Evolutionary conservation across 2,797 vertebrate genomes (phyloP).

Genomic region (Takifugu rubripes): DNA sequence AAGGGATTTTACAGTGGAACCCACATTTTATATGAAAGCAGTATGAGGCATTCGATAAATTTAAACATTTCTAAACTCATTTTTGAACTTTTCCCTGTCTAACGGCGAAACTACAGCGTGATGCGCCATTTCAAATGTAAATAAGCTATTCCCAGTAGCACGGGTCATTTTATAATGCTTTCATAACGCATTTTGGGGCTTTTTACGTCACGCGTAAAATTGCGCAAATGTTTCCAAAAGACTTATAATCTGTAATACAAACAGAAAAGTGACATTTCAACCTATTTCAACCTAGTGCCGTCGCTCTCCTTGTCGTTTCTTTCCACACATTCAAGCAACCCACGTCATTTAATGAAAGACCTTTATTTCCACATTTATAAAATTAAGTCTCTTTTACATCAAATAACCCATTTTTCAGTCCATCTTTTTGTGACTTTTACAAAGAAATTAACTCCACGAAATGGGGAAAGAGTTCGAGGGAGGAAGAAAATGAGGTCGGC

Average conservation of each 20-base stretch:
- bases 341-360: conserved; percentile 81
- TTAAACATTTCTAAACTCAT: no score
- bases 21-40: not conserved
- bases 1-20: not conserved
- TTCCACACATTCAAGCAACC: conserved; percentile 36
- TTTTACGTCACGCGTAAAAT: no score
- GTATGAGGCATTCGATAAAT: no score
- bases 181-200: no score
- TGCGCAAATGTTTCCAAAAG: no score
- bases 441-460: conserved; percentile 40
- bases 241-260: no score
- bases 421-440: conserved; percentile 57
- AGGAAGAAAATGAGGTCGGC: conserved; percentile 20
- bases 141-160: no score
- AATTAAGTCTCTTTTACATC: conserved; percentile 81
- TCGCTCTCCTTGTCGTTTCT: conserved; percentile 2
- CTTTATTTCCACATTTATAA: conserved; percentile 97
- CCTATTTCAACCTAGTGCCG: conserved; percentile 31
- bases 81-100: no score
- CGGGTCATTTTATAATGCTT: no score
- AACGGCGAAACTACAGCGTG: no score
- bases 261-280: no score
- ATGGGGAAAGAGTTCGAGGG: conserved; percentile 33
- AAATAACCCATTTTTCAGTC: conserved; percentile 54
- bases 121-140: no score